Evolutionary conservation across 2,888 invertebrate species (phyloP).

Genomic region (Sclerodermus sp.): DNA sequence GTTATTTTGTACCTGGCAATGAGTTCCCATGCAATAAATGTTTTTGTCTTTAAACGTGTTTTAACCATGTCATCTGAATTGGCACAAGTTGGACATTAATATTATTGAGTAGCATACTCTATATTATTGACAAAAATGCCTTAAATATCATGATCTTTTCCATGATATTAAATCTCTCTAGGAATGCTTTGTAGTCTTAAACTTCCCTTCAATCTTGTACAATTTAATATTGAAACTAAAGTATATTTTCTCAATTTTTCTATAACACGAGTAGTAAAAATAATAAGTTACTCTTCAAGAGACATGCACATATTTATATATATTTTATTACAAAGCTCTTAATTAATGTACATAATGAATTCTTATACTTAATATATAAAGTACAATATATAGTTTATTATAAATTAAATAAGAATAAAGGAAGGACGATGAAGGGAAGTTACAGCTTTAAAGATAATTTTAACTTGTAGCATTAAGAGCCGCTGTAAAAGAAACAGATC

Average conservation of each 20-base stretch:
- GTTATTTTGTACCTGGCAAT: conserved; percentile 36
- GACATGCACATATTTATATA: no score
- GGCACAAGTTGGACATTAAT: conserved; percentile 29
- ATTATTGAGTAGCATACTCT: conserved; percentile 40
- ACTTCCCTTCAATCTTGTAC: conserved; percentile 9
- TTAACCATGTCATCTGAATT: conserved; percentile 3
- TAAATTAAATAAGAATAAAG: conserved; percentile 37
- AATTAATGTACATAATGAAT: conserved; percentile 35
- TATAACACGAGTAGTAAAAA: no score
- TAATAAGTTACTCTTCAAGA: no score
- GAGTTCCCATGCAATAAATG: conserved; percentile 28
- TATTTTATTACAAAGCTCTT: conserved; percentile 39
- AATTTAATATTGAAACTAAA: neutral
- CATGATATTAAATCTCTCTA: no score
- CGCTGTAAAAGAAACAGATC: conserved; percentile 36
- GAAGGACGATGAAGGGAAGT: conserved; percentile 23
- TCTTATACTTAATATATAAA: conserved; percentile 28
- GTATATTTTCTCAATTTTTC: neutral
- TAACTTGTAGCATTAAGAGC: conserved; percentile 37
- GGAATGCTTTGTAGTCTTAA: conserved; percentile 7
- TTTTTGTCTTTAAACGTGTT: neutral
- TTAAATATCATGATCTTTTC: conserved; percentile 30
- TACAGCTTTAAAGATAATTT: conserved; percentile 33
- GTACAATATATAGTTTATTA: conserved; percentile 36
- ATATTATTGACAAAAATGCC: conserved; percentile 51